Evolutionary conservation across 2,888 invertebrate genomes (phyloP), one percentile per base, ranked within the genome.

Genomic region (Celastrina argiolus): DNA sequence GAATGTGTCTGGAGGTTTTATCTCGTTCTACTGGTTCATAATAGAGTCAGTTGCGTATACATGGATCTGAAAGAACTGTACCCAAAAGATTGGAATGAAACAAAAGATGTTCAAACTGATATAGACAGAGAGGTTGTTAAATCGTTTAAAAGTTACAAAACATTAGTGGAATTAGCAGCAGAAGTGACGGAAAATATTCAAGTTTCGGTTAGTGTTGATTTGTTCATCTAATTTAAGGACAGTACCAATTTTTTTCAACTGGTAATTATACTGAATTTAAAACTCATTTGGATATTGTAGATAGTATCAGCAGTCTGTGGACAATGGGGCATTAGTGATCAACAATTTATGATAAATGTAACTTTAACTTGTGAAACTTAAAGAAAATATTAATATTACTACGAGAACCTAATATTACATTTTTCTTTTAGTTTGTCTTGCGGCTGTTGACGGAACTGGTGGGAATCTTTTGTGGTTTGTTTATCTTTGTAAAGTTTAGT

Each of bases 1-100:
- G 59, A 59, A 5, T 36, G 59, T 59, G 34, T 36, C 36, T 59
- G 59, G 31, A 58, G 58, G 58, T 31, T 58, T 31, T 58, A 31
- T 31, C 16, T 58, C 8, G n/a, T 31, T 31, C 1, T 59, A 7
- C 6, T 18, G 5, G 34, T 59, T 16, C 34, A 34, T 36, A 59
- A 22, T 16, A 36, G 59, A 59, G 18, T 59, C 5, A n/a, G 16
- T n/a, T 1, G 12, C 16, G 12, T 59, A n/a, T 31, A 31, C 8
- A 6, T 12, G 5, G 8, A 10, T 0, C 14, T 59, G 2, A 34
- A 36, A 59, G 34, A 34, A 12, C 1, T 59, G 16, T 59, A 59
- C 16, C 59, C 59, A 18, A 59, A 36, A 16, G 59, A 59, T 8
- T 59, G 59, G 59, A 18, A 34, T 34, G 59, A 56, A 28, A 28